Evolutionary conservation across 2,113 vertebrate species (phyloP).

Genomic region (Microtus oregoni): DNA sequence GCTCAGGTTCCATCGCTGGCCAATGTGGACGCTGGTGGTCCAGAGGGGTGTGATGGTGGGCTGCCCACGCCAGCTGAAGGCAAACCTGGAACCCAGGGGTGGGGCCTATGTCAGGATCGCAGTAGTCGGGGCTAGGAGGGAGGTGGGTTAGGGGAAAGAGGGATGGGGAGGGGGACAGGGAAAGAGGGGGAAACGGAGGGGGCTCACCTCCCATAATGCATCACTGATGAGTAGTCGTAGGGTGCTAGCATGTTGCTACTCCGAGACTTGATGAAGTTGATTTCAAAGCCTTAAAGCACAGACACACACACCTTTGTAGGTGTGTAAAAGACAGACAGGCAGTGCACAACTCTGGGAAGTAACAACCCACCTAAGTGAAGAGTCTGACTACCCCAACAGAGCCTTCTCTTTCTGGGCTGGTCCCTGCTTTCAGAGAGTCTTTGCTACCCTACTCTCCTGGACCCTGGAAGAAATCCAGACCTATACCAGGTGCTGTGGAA

Average conservation of each 20-base stretch:
- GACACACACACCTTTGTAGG: background rate
- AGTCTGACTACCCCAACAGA: too few relatives aligned
- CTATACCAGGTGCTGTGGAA: background rate
- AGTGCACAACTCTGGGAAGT: background rate
- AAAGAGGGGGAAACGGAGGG: background rate
- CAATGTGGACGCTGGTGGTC: conserved; percentile 41
- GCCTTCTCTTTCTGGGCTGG: background rate
- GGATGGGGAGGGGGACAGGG: background rate
- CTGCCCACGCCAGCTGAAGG: conserved; percentile 78
- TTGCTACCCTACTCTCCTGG: background rate
- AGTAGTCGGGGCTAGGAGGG: background rate
- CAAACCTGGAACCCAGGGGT: conserved; percentile 67
- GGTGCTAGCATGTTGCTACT: conserved; percentile 81
- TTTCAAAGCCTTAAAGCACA: conserved; percentile 78
- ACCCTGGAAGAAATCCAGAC: background rate
- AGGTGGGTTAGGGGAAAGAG: background rate
- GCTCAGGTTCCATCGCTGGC: conserved; percentile 83
- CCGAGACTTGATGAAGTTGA: conserved; percentile 83
- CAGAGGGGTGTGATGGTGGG: conserved; percentile 78
- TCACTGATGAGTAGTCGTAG: conserved; percentile 82
- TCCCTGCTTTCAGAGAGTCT: background rate
- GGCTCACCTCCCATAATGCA: conserved; percentile 84
- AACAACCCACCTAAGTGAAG: background rate
- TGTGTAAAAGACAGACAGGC: background rate
- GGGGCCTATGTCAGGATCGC: background rate